Conservation (phyloP, 1,140 invertebrate genomes). For the Rhopalosiphum padi region DNA sequence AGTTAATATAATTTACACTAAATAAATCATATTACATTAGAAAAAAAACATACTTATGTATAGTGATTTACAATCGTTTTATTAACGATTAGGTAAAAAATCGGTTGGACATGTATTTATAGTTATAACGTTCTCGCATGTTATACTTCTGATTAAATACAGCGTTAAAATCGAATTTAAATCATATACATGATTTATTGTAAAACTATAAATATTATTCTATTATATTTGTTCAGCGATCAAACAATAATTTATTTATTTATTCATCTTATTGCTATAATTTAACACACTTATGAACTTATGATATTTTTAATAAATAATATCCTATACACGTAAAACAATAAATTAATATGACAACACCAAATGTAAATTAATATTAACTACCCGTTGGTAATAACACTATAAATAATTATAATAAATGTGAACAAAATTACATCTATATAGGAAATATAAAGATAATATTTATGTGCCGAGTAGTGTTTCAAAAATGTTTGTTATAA, state of each 20-base stretch:
- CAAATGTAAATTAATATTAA: background rate
- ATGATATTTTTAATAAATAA: background rate
- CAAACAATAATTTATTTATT: slow-evolving; percentile 1
- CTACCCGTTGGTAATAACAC: background rate
- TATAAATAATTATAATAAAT: background rate
- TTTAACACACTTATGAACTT: background rate
- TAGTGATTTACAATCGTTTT: background rate
- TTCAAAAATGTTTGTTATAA: background rate
- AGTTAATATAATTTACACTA: background rate
- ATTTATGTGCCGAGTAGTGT: background rate
- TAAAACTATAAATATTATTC: background rate
- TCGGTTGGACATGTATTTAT: background rate
- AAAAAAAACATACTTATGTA: background rate
- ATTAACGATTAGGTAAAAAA: background rate
- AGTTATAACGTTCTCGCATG: background rate
- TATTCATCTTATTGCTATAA: background rate
- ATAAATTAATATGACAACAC: slow-evolving; percentile 3
- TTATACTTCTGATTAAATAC: background rate
- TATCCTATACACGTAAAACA: background rate
- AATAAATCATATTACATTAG: background rate
- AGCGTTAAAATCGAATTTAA: background rate
- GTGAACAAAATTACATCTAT: background rate
- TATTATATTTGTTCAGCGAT: background rate
- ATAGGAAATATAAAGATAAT: background rate
- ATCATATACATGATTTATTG: background rate